phyloP scores from a whole-genome alignment of 2,888 invertebrate genomes.

The Ophion ellenae region DNA sequence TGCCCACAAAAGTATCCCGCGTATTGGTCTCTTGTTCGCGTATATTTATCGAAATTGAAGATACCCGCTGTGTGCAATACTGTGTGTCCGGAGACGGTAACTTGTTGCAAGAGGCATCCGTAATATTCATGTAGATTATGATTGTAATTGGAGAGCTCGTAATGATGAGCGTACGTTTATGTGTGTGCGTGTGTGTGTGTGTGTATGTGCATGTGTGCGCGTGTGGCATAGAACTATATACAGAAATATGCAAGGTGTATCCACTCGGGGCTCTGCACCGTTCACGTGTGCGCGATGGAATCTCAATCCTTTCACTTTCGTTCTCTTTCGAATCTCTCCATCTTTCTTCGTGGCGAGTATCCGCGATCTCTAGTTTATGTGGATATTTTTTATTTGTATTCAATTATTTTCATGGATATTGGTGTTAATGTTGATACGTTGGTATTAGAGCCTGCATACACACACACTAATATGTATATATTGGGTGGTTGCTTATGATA shows the following conservation, averaged over 20 bases:
- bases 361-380: conserved; percentile 6
- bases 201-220: no score
- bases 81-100: conserved; percentile 20
- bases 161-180: conserved; percentile 46
- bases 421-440: no score
- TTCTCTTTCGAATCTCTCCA: conserved; percentile 74
- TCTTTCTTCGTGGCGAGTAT: conserved; percentile 53
- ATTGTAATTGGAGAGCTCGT: conserved; percentile 38
- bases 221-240: neutral
- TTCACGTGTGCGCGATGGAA: conserved; percentile 69
- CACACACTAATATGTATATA: no score
- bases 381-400: no score
- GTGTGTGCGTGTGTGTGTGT: neutral
- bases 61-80: conserved; percentile 15
- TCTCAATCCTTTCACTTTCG: conserved; percentile 79
- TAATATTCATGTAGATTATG: neutral
- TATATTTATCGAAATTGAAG: conserved; percentile 12
- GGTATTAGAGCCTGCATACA: no score
- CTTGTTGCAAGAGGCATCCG: neutral
- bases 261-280: conserved; percentile 29
- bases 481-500: no score
- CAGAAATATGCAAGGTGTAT: conserved; percentile 53
- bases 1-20: neutral
- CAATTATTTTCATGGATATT: no score
- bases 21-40: neutral